Conservation (phyloP, 2,797 vertebrate genomes). For the Argyrosomus regius region DNA sequence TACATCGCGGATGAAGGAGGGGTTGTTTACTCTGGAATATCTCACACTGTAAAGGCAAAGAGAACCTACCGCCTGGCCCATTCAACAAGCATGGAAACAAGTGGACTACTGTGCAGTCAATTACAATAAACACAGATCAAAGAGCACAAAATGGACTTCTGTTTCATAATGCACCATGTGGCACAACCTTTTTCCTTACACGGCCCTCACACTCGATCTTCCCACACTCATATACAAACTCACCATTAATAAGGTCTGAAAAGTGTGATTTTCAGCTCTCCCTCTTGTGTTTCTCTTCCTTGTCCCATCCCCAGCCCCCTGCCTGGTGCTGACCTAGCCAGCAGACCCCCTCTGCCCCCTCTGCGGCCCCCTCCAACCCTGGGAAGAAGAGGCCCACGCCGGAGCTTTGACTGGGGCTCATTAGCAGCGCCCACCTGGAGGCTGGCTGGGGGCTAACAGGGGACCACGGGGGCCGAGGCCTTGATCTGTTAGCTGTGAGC, state of each 20-base stretch:
- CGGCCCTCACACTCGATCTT: constrained; percentile 63
- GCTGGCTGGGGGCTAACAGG: constrained; percentile 83
- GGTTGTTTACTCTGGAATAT: constrained; percentile 80
- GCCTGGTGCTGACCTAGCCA: constrained; percentile 82
- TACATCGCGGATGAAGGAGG: constrained; percentile 57
- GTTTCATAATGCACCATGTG: constrained; percentile 73
- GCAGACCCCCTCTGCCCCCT: constrained; percentile 69
- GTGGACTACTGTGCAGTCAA: constrained; percentile 72
- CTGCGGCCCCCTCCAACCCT: constrained; percentile 71
- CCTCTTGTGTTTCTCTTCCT: constrained; percentile 67
- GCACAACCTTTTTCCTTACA: constrained; percentile 67
- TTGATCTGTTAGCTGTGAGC: constrained; percentile 88
- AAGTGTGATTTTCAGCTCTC: constrained; percentile 74
- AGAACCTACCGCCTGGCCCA: constrained; percentile 74
- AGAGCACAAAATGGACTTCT: constrained; percentile 70
- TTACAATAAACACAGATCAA: constrained; percentile 79
- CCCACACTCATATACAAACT: constrained; percentile 80
- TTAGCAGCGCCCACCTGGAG: constrained; percentile 92
- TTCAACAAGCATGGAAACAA: constrained; percentile 73
- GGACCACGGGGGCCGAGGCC: constrained; percentile 79
- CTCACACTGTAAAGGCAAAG: constrained; percentile 75
- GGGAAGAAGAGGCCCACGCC: constrained; percentile 82
- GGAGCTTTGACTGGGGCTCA: constrained; percentile 86
- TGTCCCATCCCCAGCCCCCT: constrained; percentile 78
- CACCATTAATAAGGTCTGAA: constrained; percentile 77